phyloP scores from a whole-genome alignment of 2,113 vertebrate species.

The Scolopax mira region DNA sequence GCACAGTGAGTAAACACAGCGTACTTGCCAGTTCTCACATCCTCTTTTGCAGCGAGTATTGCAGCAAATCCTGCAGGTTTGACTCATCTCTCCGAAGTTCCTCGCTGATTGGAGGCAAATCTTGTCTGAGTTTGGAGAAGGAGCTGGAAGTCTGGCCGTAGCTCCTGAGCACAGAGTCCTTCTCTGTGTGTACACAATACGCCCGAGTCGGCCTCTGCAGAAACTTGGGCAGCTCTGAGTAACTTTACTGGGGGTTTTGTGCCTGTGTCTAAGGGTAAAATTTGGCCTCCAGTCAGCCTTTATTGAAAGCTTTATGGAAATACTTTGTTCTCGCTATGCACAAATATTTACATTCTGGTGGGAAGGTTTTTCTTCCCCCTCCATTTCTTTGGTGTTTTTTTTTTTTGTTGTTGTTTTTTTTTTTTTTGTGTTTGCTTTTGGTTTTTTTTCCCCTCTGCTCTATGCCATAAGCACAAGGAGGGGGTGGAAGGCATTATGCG shows the following conservation, averaged over 20 bases:
- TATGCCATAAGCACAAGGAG: neutral
- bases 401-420: neutral
- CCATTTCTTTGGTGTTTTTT: neutral
- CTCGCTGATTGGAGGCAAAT: constrained; percentile 12
- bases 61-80: constrained; percentile 63
- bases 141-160: neutral
- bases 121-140: neutral
- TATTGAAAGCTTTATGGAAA: constrained; percentile 30
- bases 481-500: neutral
- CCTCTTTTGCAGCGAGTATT: constrained; percentile 63
- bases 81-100: constrained; percentile 49
- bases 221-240: neutral
- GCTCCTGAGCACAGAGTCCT: neutral
- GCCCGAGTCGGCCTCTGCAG: neutral
- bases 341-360: constrained; percentile 37
- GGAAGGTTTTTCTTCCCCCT: neutral
- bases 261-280: neutral
- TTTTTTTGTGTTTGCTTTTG: no score
- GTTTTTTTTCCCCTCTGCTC: neutral
- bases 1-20: constrained; percentile 41
- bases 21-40: constrained; percentile 64
- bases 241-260: neutral
- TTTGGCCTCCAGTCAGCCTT: constrained; percentile 1
- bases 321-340: neutral
- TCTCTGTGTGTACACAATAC: accelerated